Conservation (phyloP, 2,888 invertebrate species). For the Seladonia tumulorum region DNA sequence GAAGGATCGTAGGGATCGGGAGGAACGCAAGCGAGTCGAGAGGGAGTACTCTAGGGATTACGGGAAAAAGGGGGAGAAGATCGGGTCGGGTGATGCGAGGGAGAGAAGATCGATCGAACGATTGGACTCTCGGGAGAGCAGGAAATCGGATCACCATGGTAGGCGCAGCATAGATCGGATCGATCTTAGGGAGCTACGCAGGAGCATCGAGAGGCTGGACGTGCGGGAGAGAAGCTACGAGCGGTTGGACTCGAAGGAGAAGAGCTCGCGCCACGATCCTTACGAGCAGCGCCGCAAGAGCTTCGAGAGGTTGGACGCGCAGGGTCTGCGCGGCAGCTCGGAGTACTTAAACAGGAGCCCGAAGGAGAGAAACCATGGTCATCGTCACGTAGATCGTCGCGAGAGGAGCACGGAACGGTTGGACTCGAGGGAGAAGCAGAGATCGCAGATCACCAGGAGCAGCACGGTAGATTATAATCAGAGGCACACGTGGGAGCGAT, state of each 20-base stretch:
- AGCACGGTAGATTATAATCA: conserved; percentile 75
- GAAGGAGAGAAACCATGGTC: conserved; percentile 49
- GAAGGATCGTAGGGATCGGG: conserved; percentile 75
- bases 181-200: conserved; percentile 76
- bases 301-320: conserved; percentile 77
- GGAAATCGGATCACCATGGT: conserved; percentile 63
- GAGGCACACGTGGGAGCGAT: conserved; percentile 78
- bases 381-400: conserved; percentile 43
- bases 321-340: conserved; percentile 72
- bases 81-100: conserved; percentile 62
- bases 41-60: conserved; percentile 76
- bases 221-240: conserved; percentile 75
- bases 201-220: conserved; percentile 79
- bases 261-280: conserved; percentile 62
- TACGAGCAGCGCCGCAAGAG: conserved; percentile 74
- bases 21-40: conserved; percentile 78
- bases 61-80: conserved; percentile 45
- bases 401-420: conserved; percentile 77
- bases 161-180: conserved; percentile 71
- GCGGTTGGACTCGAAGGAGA: conserved; percentile 70
- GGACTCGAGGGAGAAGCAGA: conserved; percentile 73
- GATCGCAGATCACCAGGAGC: conserved; percentile 60
- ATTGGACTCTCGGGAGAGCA: conserved; percentile 72
- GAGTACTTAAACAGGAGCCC: conserved; percentile 75
- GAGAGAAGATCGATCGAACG: conserved; percentile 76